A percentile compares a stretch with the other conserved stretches of the same genome.
Evolutionary conservation across 1,140 invertebrate species (phyloP).

Genomic region (Euwallacea similis): DNA sequence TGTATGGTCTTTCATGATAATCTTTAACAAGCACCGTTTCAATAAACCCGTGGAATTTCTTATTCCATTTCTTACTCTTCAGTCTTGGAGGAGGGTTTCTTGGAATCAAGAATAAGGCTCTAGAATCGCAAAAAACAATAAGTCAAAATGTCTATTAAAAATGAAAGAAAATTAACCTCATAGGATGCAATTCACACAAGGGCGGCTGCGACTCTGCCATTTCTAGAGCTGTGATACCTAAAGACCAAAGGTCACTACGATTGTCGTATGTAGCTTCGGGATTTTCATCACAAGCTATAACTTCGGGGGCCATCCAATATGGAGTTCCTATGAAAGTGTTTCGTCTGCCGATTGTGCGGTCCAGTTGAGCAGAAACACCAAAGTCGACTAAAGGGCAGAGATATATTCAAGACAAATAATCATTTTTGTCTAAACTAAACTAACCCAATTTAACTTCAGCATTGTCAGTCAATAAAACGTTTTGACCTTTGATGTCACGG

Average conservation of each 20-base stretch:
- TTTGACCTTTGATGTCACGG: constrained; percentile 99
- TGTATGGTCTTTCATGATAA: constrained; percentile 97
- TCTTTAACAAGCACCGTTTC: constrained; percentile 93
- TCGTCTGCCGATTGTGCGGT: constrained; percentile 96
- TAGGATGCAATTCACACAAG: constrained; percentile 98
- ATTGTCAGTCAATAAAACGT: constrained; percentile 98
- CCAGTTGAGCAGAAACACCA: constrained; percentile 98
- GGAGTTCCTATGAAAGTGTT: constrained; percentile 99
- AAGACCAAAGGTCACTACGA: constrained; percentile 96
- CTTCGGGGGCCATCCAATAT: constrained; percentile 97
- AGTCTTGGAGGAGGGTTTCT: constrained; percentile 69
- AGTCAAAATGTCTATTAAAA: neutral
- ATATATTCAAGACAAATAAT: neutral
- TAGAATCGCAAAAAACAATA: neutral
- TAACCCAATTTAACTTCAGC: constrained; percentile 96
- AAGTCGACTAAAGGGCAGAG: constrained; percentile 82
- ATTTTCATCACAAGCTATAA: constrained; percentile 99
- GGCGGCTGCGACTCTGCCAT: constrained; percentile 99
- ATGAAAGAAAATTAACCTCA: constrained; percentile 64
- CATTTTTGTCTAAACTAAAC: constrained; percentile 37
- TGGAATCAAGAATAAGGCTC: constrained; percentile 55
- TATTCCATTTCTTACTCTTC: constrained; percentile 98
- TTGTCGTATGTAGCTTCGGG: constrained; percentile 99
- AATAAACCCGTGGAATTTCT: constrained; percentile 90
- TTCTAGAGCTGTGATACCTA: constrained; percentile 98